Evolutionary conservation across 2,888 invertebrate species (phyloP), one percentile per base, ranked within the genome.

Genomic region (Beris chalybata): DNA sequence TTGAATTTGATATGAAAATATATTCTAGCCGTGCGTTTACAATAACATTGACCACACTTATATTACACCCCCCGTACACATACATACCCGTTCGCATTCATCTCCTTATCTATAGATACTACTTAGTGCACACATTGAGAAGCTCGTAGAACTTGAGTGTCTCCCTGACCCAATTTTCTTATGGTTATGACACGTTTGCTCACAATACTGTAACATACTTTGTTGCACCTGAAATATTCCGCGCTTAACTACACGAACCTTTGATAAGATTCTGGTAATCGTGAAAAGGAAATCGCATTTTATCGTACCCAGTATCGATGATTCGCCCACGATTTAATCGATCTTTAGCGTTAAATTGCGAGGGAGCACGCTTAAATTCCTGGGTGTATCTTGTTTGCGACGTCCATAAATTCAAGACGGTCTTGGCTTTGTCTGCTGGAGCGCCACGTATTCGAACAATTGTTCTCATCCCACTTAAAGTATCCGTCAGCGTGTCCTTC

Each of bases 131-230:
- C 61, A 61, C 59, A 59, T 31, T 48, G 61, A 47, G 31, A 30
- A 22, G 58, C 61, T 61, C 50, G 52, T 50, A 61, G 50, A 52
- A 61, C 61, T 61, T 38, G 61, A 61, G 43, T 38, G 38, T 61
- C 43, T 29, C 61, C 61, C 61, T 61, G 61, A 61, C 61, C 61
- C 52, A 61, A 61, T 61, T 61, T 52, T 31, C 52, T 22, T 50
- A 50, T 52, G 50, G 61, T 61, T 61, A 61, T 61, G 61, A 52
- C 61, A 61, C 61, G 61, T 61, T 61, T 61, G 61, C 61, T 61
- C 50, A 61, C 61, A 61, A 38, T 38, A 52, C 61, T 61, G 61
- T 61, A 61, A 52, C 61, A 52, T 61, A 29, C 22, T 22, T 22
- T 22, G 22, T 15, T 61, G 43, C 38, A 38, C 38, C 38, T 38